Evolutionary conservation across 64 coral and sea anemone species (phyloP).

Genomic region (Montipora foliosa): DNA sequence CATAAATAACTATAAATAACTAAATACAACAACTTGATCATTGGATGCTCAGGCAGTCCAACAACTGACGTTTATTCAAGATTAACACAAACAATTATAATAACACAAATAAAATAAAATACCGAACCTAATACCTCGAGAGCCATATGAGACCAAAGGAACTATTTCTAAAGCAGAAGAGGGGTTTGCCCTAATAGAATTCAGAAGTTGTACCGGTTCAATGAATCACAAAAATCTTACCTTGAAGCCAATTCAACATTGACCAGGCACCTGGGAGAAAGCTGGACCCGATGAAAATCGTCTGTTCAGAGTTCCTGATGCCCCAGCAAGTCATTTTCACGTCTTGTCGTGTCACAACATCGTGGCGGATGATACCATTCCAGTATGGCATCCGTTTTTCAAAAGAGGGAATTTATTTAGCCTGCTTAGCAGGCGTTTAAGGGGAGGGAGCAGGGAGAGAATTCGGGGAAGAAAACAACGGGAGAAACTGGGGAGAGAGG

Average conservation of each 20-base stretch:
- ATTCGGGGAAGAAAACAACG: no score
- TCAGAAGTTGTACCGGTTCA: conserved; percentile 3
- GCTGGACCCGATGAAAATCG: conserved; percentile 1
- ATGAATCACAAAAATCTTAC: not conserved
- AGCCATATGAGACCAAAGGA: not conserved
- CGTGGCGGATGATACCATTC: not conserved
- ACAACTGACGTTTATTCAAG: no score
- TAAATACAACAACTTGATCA: no score
- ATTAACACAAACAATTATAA: no score
- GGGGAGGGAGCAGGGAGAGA: no score
- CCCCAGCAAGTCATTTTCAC: not conserved
- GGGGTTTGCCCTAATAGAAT: conserved; percentile 6
- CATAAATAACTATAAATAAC: no score
- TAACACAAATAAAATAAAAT: not conserved
- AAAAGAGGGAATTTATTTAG: not conserved
- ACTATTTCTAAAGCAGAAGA: conserved; percentile 1
- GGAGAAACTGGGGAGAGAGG: no score
- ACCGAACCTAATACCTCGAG: conserved; percentile 8
- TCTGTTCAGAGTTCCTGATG: not conserved
- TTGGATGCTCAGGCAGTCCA: no score
- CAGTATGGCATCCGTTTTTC: not conserved
- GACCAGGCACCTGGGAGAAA: not conserved
- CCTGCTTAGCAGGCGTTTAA: no score
- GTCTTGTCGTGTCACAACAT: not conserved
- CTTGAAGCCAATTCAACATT: not conserved